Percentiles rank a stretch among this genome's conserved stretches.
These are phyloP conservation scores for Pseudorectes ferrugineus DNA, from an alignment of 2,113 vertebrate species.

Conservation along the genomic window DNA sequence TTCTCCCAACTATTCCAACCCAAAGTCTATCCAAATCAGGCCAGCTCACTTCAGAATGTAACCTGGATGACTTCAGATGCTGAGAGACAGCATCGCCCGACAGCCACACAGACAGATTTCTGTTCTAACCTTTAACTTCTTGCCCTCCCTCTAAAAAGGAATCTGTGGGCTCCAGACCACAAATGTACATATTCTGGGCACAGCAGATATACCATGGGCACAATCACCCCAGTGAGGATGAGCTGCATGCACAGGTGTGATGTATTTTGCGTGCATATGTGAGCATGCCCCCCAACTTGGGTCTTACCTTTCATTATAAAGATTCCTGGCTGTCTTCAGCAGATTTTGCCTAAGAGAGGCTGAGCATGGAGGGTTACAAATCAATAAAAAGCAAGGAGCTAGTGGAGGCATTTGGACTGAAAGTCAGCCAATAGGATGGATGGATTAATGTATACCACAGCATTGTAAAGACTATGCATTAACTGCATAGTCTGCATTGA, in stretches of 20 bases:
- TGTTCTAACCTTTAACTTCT: background rate
- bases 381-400: background rate
- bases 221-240: background rate
- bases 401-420: background rate
- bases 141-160: background rate
- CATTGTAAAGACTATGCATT: background rate
- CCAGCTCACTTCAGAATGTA: background rate
- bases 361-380: constrained; percentile 4
- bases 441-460: background rate
- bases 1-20: background rate
- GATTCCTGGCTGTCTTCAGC: constrained; percentile 18
- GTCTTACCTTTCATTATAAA: background rate
- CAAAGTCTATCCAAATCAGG: background rate
- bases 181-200: background rate
- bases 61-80: background rate
- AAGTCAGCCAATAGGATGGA: background rate
- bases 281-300: background rate
- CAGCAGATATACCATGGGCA: background rate
- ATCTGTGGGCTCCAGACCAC: background rate
- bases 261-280: background rate
- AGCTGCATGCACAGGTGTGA: background rate
- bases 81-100: rapidly evolving
- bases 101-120: background rate
- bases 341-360: background rate
- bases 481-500: background rate